phyloP scores from a whole-genome alignment of 2,797 vertebrate genomes.

The Enteromius mattozi region DNA sequence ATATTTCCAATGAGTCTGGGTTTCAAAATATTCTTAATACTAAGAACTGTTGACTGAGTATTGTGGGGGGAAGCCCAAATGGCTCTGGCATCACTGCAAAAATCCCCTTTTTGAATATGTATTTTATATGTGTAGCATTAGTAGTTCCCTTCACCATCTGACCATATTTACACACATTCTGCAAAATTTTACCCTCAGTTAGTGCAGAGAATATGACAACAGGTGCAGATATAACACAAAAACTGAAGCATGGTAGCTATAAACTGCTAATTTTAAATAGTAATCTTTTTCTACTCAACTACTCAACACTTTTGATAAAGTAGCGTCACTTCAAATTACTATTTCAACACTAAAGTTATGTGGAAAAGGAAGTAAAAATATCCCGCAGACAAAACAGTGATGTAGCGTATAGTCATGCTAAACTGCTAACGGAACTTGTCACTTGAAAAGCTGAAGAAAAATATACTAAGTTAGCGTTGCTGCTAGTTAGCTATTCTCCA shows the following conservation, averaged over 20 bases:
- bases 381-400: neutral
- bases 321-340: neutral
- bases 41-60: neutral
- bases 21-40: neutral
- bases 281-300: neutral
- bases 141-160: neutral
- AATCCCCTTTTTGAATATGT: neutral
- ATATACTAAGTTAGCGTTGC: neutral
- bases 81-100: neutral
- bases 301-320: neutral
- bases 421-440: neutral
- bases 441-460: neutral
- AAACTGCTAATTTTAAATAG: neutral
- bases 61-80: neutral
- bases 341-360: neutral
- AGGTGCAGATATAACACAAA: neutral
- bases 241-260: neutral
- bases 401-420: neutral
- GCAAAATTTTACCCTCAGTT: neutral
- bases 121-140: neutral
- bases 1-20: neutral
- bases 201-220: neutral
- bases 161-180: neutral
- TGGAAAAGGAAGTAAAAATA: neutral
- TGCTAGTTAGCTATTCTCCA: neutral